Conservation (phyloP, 2,888 invertebrate genomes). For the Onthophagus sagittarius region DNA sequence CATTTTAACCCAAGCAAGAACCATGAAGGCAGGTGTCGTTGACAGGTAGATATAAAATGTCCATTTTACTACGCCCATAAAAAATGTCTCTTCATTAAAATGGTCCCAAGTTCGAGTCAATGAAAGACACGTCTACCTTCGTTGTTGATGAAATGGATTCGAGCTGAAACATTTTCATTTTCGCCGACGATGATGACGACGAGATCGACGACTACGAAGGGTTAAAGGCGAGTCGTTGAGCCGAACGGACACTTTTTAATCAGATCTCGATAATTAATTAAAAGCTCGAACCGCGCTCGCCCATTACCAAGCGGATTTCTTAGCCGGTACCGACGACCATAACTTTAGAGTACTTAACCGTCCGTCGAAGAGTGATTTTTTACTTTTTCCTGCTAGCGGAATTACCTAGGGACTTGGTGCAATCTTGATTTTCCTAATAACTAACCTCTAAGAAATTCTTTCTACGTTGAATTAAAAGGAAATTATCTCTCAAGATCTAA, state of each 20-base stretch:
- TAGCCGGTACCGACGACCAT: not conserved
- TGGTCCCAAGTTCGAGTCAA: not conserved
- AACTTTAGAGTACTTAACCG: not conserved
- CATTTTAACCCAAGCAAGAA: slow-evolving; percentile 5
- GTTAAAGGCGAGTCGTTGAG: not conserved
- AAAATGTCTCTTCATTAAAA: slow-evolving; percentile 23
- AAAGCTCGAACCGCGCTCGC: not conserved
- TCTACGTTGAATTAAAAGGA: too few relatives aligned
- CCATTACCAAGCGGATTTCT: not conserved
- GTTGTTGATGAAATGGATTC: not conserved
- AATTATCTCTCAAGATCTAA: too few relatives aligned
- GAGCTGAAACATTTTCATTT: not conserved
- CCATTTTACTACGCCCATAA: slow-evolving; percentile 18
- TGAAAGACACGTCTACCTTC: not conserved
- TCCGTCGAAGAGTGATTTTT: not conserved
- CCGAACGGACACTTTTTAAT: not conserved
- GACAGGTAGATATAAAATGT: slow-evolving; percentile 23
- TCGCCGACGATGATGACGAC: not conserved
- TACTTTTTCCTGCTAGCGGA: not conserved
- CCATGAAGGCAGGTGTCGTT: slow-evolving; percentile 17
- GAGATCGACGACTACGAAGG: not conserved
- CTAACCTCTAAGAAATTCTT: too few relatives aligned
- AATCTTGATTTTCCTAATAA: not conserved
- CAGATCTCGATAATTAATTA: not conserved
- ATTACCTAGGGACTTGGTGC: not conserved